Base-by-base conservation (phyloP, 2,797 vertebrate genomes). In the Hydrocynus forskahlii region DNA sequence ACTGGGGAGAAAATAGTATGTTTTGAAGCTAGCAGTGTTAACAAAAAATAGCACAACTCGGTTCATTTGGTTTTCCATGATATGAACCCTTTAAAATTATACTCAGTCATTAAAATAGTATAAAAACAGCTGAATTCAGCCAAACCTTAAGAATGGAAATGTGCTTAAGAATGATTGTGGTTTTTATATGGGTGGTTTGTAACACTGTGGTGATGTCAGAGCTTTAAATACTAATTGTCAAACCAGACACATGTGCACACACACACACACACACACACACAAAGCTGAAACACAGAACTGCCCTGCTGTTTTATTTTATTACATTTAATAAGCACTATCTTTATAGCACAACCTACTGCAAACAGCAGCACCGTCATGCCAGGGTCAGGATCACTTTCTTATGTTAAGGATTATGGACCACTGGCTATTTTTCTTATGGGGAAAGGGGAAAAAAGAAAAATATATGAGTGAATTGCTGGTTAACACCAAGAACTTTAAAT, bases 271-370 rank as follows among this genome's bases (percentile, higher is more conserved):
- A 40, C 43, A 13, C 43, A 50, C 10, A 62, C 2, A n/a, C 48
- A 29, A 21, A 35, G 40, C 55, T 50, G 12, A 55, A 48, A 13
- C 29, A n/a, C 25, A 23, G 35, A 57, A 21, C 19, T n/a, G 14
- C 40, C 16, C 1, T n/a, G 68, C 40, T 40, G 29, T 63, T 50
- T 35, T 64, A 48, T 59, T 70, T 21, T 23, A 68, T 59, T 45
- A 71, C 70, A 54, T 72, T 38, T 50, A 70, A 70, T 70, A 70
- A 48, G 43, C 67, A 12, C 4, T 48, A 50, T 70, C 23, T 70
- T 70, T 70, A 70, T 70, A 13, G n/a, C n/a, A 48, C 43, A 48
- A 5, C 5, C 43, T 40, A 14, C 59, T 29, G 29, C 43, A 54
- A 64, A 79, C 57, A 40, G 67, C 17, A 35, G 38, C 21, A 21